phyloP scores from a whole-genome alignment of 2,113 vertebrate species.

The Larimichthys crocea region DNA sequence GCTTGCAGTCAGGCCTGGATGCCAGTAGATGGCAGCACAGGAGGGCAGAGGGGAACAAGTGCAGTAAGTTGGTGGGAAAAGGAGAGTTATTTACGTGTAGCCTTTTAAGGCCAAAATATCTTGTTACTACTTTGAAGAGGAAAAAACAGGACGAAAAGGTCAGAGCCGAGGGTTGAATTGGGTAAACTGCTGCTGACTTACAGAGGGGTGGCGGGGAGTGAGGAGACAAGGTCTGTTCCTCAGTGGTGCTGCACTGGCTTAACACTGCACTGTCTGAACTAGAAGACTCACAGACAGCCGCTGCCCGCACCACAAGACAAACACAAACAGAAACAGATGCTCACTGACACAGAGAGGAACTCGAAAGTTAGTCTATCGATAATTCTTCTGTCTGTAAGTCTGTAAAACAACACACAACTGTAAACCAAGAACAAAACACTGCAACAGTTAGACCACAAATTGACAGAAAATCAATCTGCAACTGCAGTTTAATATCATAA shows the following conservation, averaged over 20 bases:
- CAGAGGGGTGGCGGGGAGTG: constrained; percentile 65
- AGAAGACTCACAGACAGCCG: constrained; percentile 59
- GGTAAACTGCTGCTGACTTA: constrained; percentile 70
- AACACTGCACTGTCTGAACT: constrained; percentile 75
- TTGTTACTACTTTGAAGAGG: background rate
- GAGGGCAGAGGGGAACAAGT: background rate
- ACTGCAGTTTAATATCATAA: background rate
- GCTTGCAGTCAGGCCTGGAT: constrained; percentile 12
- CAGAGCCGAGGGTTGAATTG: constrained; percentile 16
- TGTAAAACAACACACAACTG: too few species aligned
- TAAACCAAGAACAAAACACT: background rate
- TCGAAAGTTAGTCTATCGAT: background rate
- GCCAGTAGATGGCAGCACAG: constrained; percentile 71
- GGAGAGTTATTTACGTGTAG: background rate
- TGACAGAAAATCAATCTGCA: background rate
- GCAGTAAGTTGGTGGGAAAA: background rate
- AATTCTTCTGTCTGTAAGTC: too few species aligned
- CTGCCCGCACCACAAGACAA: constrained; percentile 50
- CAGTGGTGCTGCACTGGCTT: constrained; percentile 73
- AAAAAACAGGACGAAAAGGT: constrained; percentile 9
- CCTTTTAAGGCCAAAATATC: background rate
- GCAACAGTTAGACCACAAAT: background rate
- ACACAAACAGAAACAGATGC: constrained; percentile 53
- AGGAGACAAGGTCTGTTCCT: constrained; percentile 67
- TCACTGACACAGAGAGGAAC: constrained; percentile 5